Evolutionary conservation across 92 coral and sea anemone species (phyloP).

Genomic region (Isaurus tuberculatus): DNA sequence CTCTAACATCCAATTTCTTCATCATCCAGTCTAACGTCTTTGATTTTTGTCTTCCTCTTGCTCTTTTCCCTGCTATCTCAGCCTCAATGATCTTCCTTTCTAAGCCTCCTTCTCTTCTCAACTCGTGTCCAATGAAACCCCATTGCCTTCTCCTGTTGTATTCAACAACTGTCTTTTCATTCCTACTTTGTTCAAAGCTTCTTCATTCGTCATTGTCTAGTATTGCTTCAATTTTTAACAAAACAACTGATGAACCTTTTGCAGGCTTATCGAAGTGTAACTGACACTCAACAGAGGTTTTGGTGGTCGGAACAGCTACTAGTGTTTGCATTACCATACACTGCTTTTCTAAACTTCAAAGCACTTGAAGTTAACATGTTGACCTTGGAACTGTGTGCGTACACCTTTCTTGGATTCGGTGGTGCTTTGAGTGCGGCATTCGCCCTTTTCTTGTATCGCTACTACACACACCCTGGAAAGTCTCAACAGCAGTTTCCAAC

Average conservation of each 20-base stretch:
- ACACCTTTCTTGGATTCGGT: constrained; percentile 72
- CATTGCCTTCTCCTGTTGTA: too few species aligned
- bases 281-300: constrained; percentile 61
- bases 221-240: neutral
- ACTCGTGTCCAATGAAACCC: too few species aligned
- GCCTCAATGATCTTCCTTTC: too few species aligned
- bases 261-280: constrained; percentile 52
- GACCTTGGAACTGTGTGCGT: constrained; percentile 65
- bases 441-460: constrained; percentile 64
- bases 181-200: too few species aligned
- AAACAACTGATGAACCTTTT: neutral
- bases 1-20: too few species aligned
- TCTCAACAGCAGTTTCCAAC: constrained; percentile 49
- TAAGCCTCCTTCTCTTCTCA: too few species aligned
- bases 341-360: constrained; percentile 66
- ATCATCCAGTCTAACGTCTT: too few species aligned
- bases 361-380: constrained; percentile 73
- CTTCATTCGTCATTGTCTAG: too few species aligned
- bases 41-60: too few species aligned
- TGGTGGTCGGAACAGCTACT: constrained; percentile 77
- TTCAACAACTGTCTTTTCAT: too few species aligned
- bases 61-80: too few species aligned
- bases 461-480: constrained; percentile 50
- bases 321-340: constrained; percentile 65
- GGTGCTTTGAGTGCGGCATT: constrained; percentile 66